These are phyloP conservation scores for Sebastes oblongus DNA, from an alignment of 2,797 vertebrate genomes.

Conservation along the genomic window DNA sequence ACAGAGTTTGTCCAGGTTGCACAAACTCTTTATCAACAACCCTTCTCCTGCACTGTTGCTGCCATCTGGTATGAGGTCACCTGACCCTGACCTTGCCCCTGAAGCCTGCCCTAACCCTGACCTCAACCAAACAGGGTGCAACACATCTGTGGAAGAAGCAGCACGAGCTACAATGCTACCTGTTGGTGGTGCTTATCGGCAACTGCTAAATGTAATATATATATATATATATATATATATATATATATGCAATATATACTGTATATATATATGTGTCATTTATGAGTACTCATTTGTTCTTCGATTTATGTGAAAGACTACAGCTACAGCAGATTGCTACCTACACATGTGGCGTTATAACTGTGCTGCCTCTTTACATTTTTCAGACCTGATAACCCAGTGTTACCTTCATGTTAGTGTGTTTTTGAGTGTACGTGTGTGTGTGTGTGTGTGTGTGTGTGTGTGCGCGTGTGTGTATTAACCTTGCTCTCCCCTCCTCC, in stretches of 20 bases:
- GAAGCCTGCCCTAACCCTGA: conserved; percentile 53
- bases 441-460: conserved; percentile 6
- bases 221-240: neutral
- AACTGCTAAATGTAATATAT: neutral
- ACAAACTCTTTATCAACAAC: conserved; percentile 57
- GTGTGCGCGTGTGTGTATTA: conserved; percentile 75
- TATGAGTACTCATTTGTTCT: neutral
- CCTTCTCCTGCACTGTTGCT: conserved; percentile 52
- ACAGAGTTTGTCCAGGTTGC: conserved; percentile 48
- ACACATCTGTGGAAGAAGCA: conserved; percentile 91
- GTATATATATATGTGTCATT: neutral
- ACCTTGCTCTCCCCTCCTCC: conserved; percentile 99
- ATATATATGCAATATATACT: neutral
- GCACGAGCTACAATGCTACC: conserved; percentile 78
- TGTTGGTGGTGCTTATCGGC: neutral
- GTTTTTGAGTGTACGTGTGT: conserved; percentile 25
- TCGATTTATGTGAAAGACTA: neutral
- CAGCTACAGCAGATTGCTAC: neutral
- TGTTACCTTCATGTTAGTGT: conserved; percentile 33
- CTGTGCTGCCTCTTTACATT: conserved; percentile 61
- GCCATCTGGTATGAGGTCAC: conserved; percentile 74
- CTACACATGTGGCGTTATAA: conserved; percentile 22
- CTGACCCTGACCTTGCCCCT: conserved; percentile 47
- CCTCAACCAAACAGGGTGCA: conserved; percentile 92
- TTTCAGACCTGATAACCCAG: conserved; percentile 25